Conservation (phyloP, 2,888 invertebrate genomes). For the Odontocerum albicorne region DNA sequence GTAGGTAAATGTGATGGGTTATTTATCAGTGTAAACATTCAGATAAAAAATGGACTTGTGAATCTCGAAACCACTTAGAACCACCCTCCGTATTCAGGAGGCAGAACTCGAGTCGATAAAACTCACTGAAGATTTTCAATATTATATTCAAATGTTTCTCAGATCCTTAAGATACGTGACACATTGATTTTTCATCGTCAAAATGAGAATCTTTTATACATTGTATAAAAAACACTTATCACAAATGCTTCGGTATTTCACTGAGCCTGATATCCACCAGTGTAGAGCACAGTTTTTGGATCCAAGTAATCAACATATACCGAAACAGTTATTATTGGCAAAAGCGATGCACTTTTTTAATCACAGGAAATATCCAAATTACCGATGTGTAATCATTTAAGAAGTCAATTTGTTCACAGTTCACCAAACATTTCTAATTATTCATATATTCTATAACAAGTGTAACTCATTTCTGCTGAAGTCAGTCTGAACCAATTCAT, state of each 20-base stretch:
- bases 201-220: slow-evolving; percentile 8
- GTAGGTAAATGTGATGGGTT: too few species aligned
- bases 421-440: slow-evolving; percentile 11
- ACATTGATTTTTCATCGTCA: neutral
- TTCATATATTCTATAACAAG: slow-evolving; percentile 10
- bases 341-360: neutral
- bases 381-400: neutral
- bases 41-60: too few species aligned
- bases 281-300: slow-evolving; percentile 3
- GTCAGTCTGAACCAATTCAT: slow-evolving; percentile 11
- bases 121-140: too few species aligned
- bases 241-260: slow-evolving; percentile 3
- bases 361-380: neutral
- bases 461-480: slow-evolving; percentile 4
- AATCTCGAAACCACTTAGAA: too few species aligned
- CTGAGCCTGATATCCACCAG: neutral
- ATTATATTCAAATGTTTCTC: too few species aligned
- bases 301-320: neutral
- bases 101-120: too few species aligned
- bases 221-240: slow-evolving; percentile 10
- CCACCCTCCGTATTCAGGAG: too few species aligned
- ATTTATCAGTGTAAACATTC: too few species aligned
- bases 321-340: slow-evolving; percentile 2
- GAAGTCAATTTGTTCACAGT: slow-evolving; percentile 17
- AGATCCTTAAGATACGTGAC: too few species aligned